Conservation (phyloP, 2,113 vertebrate genomes). For the Urocitellus parryii region DNA sequence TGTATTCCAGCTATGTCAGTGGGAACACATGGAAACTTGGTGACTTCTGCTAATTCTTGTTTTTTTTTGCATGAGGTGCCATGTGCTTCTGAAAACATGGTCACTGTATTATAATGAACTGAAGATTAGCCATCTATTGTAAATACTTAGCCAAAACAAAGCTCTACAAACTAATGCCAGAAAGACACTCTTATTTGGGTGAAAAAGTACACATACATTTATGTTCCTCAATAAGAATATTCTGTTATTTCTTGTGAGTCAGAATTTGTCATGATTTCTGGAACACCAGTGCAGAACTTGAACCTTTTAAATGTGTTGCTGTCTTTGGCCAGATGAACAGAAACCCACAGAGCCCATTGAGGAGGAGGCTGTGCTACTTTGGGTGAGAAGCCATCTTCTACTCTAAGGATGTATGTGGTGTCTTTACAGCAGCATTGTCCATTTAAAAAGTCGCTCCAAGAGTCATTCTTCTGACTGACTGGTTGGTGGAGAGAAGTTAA, state of each 20-base stretch:
- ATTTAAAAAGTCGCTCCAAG: not conserved
- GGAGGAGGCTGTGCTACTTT: not conserved
- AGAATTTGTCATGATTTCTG: not conserved
- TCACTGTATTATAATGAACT: slow-evolving; percentile 25
- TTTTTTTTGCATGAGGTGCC: not conserved
- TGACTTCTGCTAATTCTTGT: not conserved
- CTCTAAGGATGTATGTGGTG: not conserved
- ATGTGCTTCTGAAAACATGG: slow-evolving; percentile 34
- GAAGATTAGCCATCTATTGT: not conserved
- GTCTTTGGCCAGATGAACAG: not conserved
- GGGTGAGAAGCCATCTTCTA: not conserved
- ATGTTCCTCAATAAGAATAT: not conserved
- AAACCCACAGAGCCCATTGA: not conserved
- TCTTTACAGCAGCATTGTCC: not conserved
- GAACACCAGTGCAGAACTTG: not conserved
- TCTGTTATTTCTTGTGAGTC: not conserved
- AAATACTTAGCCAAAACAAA: slow-evolving; percentile 23
- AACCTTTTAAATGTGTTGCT: not conserved
- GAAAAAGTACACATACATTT: not conserved
- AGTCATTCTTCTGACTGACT: not conserved
- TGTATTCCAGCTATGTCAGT: not conserved
- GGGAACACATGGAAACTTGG: not conserved
- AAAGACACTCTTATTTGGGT: slow-evolving; percentile 8
- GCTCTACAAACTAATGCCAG: not conserved
- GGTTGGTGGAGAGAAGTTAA: not conserved